These are phyloP conservation scores for Mythimna impura DNA, from an alignment of 2,888 invertebrate genomes.

Conservation along the genomic window DNA sequence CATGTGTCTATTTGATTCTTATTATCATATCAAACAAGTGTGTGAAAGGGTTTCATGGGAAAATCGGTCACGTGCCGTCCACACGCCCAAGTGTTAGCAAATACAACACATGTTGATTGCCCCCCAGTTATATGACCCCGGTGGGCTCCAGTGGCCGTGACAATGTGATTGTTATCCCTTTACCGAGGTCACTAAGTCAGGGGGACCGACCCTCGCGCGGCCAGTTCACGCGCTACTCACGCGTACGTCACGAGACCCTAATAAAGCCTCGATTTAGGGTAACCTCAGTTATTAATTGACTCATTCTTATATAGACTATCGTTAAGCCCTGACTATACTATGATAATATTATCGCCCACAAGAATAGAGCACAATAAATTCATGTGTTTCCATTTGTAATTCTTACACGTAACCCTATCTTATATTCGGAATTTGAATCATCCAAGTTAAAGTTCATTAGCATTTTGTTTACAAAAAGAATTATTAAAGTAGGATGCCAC, in stretches of 20 bases:
- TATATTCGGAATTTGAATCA: slow-evolving; percentile 73
- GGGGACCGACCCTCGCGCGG: slow-evolving; percentile 70
- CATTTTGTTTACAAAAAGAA: slow-evolving; percentile 85
- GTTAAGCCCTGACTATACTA: slow-evolving; percentile 8
- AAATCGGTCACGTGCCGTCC: slow-evolving; percentile 84
- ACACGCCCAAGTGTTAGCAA: slow-evolving; percentile 81
- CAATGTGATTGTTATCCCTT: slow-evolving; percentile 84
- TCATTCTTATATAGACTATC: slow-evolving; percentile 23
- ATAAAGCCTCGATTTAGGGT: slow-evolving; percentile 63
- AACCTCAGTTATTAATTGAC: slow-evolving; percentile 43
- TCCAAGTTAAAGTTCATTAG: slow-evolving; percentile 80
- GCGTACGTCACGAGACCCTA: slow-evolving; percentile 76
- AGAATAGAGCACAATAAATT: slow-evolving; percentile 34
- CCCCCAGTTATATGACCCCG: slow-evolving; percentile 62
- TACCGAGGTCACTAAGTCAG: slow-evolving; percentile 84
- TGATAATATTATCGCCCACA: slow-evolving; percentile 14
- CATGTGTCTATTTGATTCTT: slow-evolving; percentile 52
- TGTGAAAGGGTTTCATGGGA: slow-evolving; percentile 74
- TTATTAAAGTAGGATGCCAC: slow-evolving; percentile 86
- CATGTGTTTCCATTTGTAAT: slow-evolving; percentile 50
- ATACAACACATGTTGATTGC: slow-evolving; percentile 80
- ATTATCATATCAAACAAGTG: slow-evolving; percentile 67
- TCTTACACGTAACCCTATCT: slow-evolving; percentile 68
- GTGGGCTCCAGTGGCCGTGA: slow-evolving; percentile 72
- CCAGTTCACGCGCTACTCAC: slow-evolving; percentile 71